Evolutionary conservation across 2,888 invertebrate genomes (phyloP).

Genomic region (Cantharis rufa): DNA sequence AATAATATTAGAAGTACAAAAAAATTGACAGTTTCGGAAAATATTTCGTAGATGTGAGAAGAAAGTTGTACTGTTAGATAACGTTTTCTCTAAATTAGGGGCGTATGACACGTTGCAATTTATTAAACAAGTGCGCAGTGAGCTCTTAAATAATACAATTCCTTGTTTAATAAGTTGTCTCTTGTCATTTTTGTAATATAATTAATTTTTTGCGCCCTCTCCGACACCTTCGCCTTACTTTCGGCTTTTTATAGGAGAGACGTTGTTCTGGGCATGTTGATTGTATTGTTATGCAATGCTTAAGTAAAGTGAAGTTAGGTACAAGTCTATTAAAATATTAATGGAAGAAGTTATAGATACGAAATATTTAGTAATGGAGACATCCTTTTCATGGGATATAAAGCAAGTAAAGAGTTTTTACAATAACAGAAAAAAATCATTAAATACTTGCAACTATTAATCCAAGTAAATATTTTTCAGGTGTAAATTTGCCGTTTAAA

Average conservation of each 20-base stretch:
- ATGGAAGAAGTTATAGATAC: not conserved
- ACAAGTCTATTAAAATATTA: too few relatives aligned
- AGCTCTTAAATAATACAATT: too few relatives aligned
- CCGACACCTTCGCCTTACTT: not conserved
- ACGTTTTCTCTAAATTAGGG: not conserved
- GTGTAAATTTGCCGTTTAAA: not conserved
- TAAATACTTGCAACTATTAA: not conserved
- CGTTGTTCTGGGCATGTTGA: not conserved
- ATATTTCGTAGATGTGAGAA: not conserved
- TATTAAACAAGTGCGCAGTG: too few relatives aligned
- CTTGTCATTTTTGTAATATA: not conserved
- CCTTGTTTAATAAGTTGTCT: too few relatives aligned
- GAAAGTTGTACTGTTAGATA: not conserved
- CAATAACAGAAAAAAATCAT: not conserved
- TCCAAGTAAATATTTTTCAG: not conserved
- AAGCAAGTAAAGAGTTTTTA: not conserved
- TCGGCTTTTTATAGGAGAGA: not conserved
- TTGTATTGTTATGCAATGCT: not conserved
- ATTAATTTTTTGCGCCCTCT: not conserved
- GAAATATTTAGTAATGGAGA: not conserved
- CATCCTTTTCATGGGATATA: not conserved
- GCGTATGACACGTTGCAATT: not conserved
- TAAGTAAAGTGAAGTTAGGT: not conserved
- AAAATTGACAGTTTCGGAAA: not conserved
- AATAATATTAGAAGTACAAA: not conserved